Conservation (phyloP, 2,797 vertebrate genomes). For the Chelon labrosus region DNA sequence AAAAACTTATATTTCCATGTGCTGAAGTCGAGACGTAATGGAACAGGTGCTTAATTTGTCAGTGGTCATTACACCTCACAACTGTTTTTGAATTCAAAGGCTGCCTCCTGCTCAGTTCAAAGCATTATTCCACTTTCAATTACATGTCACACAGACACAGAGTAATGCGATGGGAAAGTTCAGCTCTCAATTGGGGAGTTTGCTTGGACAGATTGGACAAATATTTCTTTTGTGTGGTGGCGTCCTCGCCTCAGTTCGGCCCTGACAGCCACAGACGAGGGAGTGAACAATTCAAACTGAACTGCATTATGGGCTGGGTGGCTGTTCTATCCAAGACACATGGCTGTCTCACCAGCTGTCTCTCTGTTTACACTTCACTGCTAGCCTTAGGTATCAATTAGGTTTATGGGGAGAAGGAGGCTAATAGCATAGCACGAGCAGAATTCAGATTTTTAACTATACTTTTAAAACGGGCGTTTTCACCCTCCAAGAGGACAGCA, state of each 20-base stretch:
- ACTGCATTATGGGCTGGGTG: slow-evolving; percentile 69
- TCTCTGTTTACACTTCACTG: slow-evolving; percentile 74
- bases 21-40: slow-evolving; percentile 25
- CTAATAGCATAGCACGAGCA: slow-evolving; percentile 46
- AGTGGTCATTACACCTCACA: slow-evolving; percentile 39
- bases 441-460: slow-evolving; percentile 59
- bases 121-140: slow-evolving; percentile 64
- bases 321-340: slow-evolving; percentile 66
- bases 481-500: slow-evolving; percentile 30
- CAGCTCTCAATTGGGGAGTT: slow-evolving; percentile 76
- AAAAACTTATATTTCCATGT: slow-evolving; percentile 37
- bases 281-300: slow-evolving; percentile 66
- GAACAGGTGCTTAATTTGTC: slow-evolving; percentile 63
- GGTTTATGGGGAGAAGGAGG: slow-evolving; percentile 58
- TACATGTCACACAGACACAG: slow-evolving; percentile 66
- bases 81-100: slow-evolving; percentile 35
- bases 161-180: slow-evolving; percentile 84
- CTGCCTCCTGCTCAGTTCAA: slow-evolving; percentile 62
- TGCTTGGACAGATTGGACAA: slow-evolving; percentile 87
- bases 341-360: slow-evolving; percentile 74
- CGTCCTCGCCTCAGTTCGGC: slow-evolving; percentile 76
- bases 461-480: slow-evolving; percentile 52
- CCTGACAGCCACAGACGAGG: slow-evolving; percentile 77
- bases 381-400: slow-evolving; percentile 78
- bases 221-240: slow-evolving; percentile 86